A percentile compares a stretch with the other conserved stretches of the same genome.
These are phyloP conservation scores for Dicranocentrus wangi DNA, from an alignment of 2,888 invertebrate species.

Conservation along the genomic window DNA sequence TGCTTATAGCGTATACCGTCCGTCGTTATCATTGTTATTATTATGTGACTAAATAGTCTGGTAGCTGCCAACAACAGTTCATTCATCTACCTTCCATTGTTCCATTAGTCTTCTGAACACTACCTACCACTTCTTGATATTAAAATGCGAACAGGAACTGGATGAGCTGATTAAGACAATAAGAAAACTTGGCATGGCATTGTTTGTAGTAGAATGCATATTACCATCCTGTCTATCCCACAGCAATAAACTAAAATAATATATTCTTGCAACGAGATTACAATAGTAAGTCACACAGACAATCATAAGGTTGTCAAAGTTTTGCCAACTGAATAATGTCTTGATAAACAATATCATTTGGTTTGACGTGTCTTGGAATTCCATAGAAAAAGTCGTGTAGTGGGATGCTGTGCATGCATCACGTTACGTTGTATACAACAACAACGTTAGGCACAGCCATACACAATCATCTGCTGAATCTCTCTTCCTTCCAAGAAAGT, in stretches of 20 bases:
- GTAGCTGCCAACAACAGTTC: constrained; percentile 48
- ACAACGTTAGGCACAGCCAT: not conserved
- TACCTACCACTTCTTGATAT: constrained; percentile 15
- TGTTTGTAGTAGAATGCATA: constrained; percentile 41
- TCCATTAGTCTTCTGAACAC: too few relatives aligned
- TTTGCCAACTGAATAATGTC: constrained; percentile 1
- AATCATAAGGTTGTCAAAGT: constrained; percentile 21
- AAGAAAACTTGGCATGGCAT: constrained; percentile 20
- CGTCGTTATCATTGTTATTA: not conserved
- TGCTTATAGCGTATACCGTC: not conserved
- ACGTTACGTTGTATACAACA: constrained; percentile 2
- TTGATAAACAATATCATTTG: not conserved
- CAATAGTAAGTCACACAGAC: constrained; percentile 60
- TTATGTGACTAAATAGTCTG: not conserved
- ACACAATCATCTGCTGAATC: not conserved
- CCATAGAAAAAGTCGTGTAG: constrained; percentile 29
- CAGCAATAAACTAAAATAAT: not conserved
- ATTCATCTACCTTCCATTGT: constrained; percentile 58
- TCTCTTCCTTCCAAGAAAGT: constrained; percentile 58
- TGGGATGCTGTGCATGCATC: constrained; percentile 34
- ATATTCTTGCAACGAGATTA: constrained; percentile 12
- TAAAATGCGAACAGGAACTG: constrained; percentile 65
- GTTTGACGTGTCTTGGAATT: constrained; percentile 18
- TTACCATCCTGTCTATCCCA: constrained; percentile 35
- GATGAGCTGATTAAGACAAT: constrained; percentile 64